Conservation (phyloP, 2,888 invertebrate species). For the Trissolcus brochymenae region DNA sequence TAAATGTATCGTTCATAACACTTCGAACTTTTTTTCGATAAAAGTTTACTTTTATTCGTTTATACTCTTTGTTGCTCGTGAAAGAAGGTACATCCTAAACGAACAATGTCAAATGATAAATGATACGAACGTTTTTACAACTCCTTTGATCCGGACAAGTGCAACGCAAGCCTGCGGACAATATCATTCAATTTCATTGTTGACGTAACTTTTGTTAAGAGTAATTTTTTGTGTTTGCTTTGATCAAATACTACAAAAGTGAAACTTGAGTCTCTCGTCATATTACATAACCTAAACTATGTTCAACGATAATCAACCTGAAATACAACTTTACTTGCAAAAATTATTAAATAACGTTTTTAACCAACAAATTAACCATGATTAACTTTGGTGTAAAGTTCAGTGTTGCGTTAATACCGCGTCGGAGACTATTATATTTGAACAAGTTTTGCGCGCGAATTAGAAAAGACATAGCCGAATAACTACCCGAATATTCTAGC, state of each 20-base stretch:
- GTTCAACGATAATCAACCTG: conserved; percentile 6
- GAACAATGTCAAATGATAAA: conserved; percentile 36
- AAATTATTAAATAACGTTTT: conserved; percentile 8
- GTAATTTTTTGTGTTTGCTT: background rate
- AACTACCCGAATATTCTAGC: conserved; percentile 24
- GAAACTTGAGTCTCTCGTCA: background rate
- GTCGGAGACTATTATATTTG: conserved; percentile 38
- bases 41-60: conserved; percentile 2
- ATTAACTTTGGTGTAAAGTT: conserved; percentile 44
- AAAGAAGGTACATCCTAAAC: conserved; percentile 13
- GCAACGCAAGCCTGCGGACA: background rate
- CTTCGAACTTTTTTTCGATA: conserved; percentile 3
- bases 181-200: conserved; percentile 27
- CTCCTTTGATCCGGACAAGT: conserved; percentile 12
- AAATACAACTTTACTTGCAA: conserved; percentile 29
- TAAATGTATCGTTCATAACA: conserved; percentile 12
- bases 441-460: conserved; percentile 26
- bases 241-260: background rate
- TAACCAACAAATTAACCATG: conserved; percentile 37
- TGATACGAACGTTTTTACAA: conserved; percentile 24
- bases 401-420: conserved; percentile 36
- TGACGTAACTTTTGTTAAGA: background rate
- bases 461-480: conserved; percentile 33
- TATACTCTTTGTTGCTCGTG: conserved; percentile 23
- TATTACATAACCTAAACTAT: background rate